A percentile compares a stretch with the other conserved stretches of the same genome.
Evolutionary conservation across 1,140 invertebrate genomes (phyloP).

Genomic region (Ceratosolen solmsi): DNA sequence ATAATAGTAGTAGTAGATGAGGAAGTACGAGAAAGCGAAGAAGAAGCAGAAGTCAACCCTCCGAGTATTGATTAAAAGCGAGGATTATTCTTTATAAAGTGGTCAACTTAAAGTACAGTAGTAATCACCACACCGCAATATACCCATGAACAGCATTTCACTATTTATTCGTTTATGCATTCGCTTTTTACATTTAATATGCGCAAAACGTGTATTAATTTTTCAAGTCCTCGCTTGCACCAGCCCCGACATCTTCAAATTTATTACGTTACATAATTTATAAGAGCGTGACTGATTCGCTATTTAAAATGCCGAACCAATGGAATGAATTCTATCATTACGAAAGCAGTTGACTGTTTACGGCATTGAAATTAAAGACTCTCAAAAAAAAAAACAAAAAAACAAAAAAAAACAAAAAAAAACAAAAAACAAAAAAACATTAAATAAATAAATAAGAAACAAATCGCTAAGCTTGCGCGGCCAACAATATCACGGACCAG

Average conservation of each 20-base stretch:
- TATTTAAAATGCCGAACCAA: neutral
- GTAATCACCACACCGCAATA: neutral
- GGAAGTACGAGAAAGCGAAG: too few relatives aligned
- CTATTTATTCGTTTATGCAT: neutral
- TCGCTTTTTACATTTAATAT: too few relatives aligned
- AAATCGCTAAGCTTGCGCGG: too few relatives aligned
- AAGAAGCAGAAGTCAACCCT: neutral
- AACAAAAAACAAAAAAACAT: too few relatives aligned
- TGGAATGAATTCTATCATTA: too few relatives aligned
- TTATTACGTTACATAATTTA: slow-evolving; percentile 10
- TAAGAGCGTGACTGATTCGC: neutral
- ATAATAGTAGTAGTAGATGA: too few relatives aligned
- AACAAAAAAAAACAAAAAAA: too few relatives aligned
- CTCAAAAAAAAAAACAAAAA: too few relatives aligned
- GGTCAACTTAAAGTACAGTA: neutral
- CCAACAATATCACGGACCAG: too few relatives aligned
- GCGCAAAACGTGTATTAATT: neutral
- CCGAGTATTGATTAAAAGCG: neutral
- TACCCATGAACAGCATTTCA: neutral
- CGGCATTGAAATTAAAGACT: too few relatives aligned
- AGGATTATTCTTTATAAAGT: slow-evolving; percentile 15
- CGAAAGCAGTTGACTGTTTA: too few relatives aligned
- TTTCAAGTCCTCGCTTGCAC: neutral
- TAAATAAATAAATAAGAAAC: too few relatives aligned
- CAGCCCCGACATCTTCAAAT: neutral